Base-by-base conservation (phyloP, 2,797 vertebrate species). In the Lates japonicus region DNA sequence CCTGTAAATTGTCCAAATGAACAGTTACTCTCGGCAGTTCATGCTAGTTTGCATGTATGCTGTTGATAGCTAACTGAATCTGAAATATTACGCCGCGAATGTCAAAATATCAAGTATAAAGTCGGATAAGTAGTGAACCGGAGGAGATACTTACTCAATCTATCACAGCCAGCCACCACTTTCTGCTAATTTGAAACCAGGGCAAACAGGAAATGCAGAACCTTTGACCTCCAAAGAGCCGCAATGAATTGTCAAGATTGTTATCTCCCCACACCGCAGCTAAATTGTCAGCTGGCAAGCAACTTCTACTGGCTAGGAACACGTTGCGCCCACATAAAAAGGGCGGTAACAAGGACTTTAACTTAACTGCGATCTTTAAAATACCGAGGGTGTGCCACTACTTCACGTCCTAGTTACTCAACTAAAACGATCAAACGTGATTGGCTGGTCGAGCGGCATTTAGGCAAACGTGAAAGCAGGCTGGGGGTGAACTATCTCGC, bases 81-180 rank as follows among this genome's bases (percentile, higher is more conserved):
- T 19, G 22, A 59, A 3, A 9, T 19, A 17, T 20, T 20, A 22
- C 59, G 5, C 13, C 11, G 31, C 25, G 0, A 44, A 31, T n/a
- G 61, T n/a, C 0, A 14, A 61, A 10, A 51, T 3, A 31, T 33
- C 49, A 0, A 29, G 2, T 5, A 68, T 2, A 17, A 31, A 7
- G 8, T 39, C 0, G 3, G 2, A 6, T 1, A 49, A 33, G 25
- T 9, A 11, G 4, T 14, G 35, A 65, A 29, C 7, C 14, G 10
- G 2, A 0, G 6, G 9, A 0, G 25, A 42, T 64, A 87, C 85
- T 81, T 66, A 90, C 79, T 42, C 20, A 25, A 17, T 54, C 1
- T 22, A 19, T 57, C 16, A 33, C 4, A 2, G 29, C 63, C 19
- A 6, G 57, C 3, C 33, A 16, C 7, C 29, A 10, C 4, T 12